Base-by-base conservation (phyloP, 2,888 invertebrate genomes). In the Lydus trimaculatus region DNA sequence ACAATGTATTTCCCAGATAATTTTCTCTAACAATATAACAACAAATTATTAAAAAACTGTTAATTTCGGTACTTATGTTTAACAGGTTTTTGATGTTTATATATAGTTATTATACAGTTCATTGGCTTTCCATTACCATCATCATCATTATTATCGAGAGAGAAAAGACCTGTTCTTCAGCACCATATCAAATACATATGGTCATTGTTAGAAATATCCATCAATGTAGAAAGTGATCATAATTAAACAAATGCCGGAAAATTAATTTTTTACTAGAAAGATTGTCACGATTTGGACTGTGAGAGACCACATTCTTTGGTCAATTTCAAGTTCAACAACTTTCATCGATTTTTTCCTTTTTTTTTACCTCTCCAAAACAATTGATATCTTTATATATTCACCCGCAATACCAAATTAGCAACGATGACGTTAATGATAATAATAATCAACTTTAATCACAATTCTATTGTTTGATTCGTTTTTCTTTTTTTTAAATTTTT, bases 41-140 rank as follows among this genome's bases (percentile, higher is more conserved):
- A 69, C 63, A 58, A 63, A 61, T 25, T 20, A 63, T 43, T 43
- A 56, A 58, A 9, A 48, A n/a, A 11, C n/a, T 39, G 39, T 39
- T 39, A n/a, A 48, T 20, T 48, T 43, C 17, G 4, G n/a, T 6
- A 43, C n/a, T n/a, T n/a, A n/a, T 15, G 15, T 20, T 20, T 48
- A 48, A 48, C 48, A 48, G 20, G 48, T 48, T 48, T 8, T n/a
- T 17, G 15, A 13, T 58, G 25, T 43, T 17, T 25, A 52, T 25
- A 66, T 56, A 23, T 65, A 68, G 68, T 65, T 64, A 68, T 66
- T 59, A 43, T 36, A 62, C 66, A 71, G 71, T 71, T 71, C 71
- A 71, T 69, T 71, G 71, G 66, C 71, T 64, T 66, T 31, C 56
- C 48, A 48, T 3, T 20, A 36, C 13, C 36, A 36, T 36, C 36